phyloP scores from a whole-genome alignment of 2,797 vertebrate species.

The Dallia pectoralis region DNA sequence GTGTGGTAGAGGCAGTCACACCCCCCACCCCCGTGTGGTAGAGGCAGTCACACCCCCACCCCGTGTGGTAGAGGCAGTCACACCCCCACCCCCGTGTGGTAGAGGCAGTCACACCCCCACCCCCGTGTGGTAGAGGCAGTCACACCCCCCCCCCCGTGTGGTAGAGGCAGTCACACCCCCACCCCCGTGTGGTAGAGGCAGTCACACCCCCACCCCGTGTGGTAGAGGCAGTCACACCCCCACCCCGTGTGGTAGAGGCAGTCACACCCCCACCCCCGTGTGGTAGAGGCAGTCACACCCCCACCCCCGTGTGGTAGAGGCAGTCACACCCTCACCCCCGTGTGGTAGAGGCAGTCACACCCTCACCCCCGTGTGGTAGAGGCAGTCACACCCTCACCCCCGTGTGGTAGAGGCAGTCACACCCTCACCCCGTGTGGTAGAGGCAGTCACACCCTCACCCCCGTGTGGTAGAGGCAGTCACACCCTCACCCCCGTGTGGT shows the following conservation, averaged over 20 bases:
- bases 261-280: no score
- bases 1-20: constrained; percentile 91
- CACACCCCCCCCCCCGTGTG: no score
- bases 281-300: no score
- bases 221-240: no score
- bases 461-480: constrained; percentile 92
- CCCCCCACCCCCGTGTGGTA: constrained; percentile 89
- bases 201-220: no score
- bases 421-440: no score
- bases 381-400: constrained; percentile 88
- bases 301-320: constrained; percentile 92
- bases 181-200: constrained; percentile 93
- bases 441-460: constrained; percentile 80
- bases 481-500: no score
- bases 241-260: constrained; percentile 91
- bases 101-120: constrained; percentile 88
- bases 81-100: constrained; percentile 87
- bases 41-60: constrained; percentile 93
- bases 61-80: no score
- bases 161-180: no score
- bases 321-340: no score
- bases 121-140: constrained; percentile 93
- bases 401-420: constrained; percentile 94
- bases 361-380: constrained; percentile 91
- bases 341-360: no score